Evolutionary conservation across 2,888 invertebrate genomes (phyloP), one percentile per base, ranked within the genome.

Genomic region (Cheilosia vernalis): DNA sequence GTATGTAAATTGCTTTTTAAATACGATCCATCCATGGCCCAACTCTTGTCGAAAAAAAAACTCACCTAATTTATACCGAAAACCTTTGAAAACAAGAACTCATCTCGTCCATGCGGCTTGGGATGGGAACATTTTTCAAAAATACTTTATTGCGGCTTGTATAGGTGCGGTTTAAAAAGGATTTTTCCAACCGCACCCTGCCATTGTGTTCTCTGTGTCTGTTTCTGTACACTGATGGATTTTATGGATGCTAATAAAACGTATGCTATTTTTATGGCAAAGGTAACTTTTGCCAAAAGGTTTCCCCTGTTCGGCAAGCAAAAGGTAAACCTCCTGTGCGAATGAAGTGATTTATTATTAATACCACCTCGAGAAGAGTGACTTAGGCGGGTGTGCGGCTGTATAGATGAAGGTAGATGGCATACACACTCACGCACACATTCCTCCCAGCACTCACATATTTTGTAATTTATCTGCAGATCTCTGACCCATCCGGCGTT

Each of bases 341-440:
- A 84, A 84, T 84, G 80, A 84, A 84, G 84, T 80, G 84, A 84
- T 84, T 84, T 84, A 84, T 84, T 84, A 82, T 70, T 78, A 58
- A 80, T 66, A 69, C 61, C 78, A 66, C 19, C 58, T 63, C 17
- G 42, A 47, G 13, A 47, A 30, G 33, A 55, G 24, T 42, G 30
- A 30, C 58, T 83, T 63, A 27, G 15, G 4, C 21, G 37, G 10
- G 56, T 40, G 37, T 40, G 51, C 44, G 40, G 56, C 13, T 19
- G 9, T 21, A 67, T 60, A 66, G 56, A 73, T 63, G 72, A 73
- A 51, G 53, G 42, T 60, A 2, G 44, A 3, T 33, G 37, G 19
- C 17, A n/a, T n/a, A 24, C 37, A 53, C 67, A 33, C 44, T 42
- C 60, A 37, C n/a, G 9, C 10, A 17, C 13, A 56, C 44, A 13